Conservation (phyloP, 2,797 vertebrate species). For the Propithecus deckenii region DNA sequence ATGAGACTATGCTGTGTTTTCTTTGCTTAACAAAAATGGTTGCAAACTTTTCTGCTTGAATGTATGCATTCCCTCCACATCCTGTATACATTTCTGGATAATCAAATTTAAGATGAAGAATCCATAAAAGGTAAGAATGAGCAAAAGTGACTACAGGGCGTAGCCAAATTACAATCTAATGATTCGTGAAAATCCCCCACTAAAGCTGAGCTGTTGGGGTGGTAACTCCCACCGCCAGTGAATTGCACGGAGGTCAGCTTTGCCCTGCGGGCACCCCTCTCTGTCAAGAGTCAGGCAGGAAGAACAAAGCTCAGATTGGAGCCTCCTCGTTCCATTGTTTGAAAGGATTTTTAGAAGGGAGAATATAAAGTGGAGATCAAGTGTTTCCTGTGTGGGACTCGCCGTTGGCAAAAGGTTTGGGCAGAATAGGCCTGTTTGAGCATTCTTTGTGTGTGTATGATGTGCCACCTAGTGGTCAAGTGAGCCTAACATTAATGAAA, state of each 20-base stretch:
- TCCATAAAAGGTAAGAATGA: conserved; percentile 38
- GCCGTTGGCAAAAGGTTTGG: background rate
- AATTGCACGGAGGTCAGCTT: background rate
- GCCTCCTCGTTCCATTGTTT: background rate
- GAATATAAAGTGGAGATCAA: background rate
- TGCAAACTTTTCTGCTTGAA: background rate
- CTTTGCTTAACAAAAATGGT: background rate
- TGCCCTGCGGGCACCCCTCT: background rate
- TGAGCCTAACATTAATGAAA: background rate
- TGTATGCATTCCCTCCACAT: background rate
- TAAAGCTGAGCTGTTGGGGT: background rate
- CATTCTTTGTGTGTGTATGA: background rate
- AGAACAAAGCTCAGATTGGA: background rate
- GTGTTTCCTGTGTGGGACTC: background rate
- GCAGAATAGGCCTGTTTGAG: background rate
- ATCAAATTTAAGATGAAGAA: conserved; percentile 16
- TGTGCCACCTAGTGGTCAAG: conserved; percentile 78
- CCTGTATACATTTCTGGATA: conserved; percentile 12
- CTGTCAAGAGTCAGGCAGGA: background rate
- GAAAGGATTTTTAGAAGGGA: background rate
- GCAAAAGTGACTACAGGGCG: background rate
- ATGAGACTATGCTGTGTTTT: background rate
- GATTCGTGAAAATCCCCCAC: background rate
- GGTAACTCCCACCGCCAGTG: background rate
- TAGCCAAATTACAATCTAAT: background rate